Evolutionary conservation across 2,113 vertebrate genomes (phyloP).

Genomic region (Bos javanicus): DNA sequence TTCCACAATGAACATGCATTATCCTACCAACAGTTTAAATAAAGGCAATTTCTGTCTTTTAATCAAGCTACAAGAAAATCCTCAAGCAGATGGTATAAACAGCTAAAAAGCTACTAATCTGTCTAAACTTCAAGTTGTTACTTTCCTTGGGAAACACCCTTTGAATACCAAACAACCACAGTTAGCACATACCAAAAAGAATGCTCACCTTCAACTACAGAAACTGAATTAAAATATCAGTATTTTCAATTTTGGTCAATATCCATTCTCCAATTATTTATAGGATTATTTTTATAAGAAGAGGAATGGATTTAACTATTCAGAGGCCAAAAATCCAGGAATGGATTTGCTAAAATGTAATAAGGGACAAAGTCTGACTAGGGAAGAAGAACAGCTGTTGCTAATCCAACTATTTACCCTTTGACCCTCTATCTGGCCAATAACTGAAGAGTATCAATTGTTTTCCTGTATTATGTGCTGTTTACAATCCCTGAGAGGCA

Average conservation of each 20-base stretch:
- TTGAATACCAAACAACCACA: not conserved
- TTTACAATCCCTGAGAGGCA: constrained; percentile 87
- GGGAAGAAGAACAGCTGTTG: constrained; percentile 84
- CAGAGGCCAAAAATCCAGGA: constrained; percentile 45
- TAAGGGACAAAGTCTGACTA: constrained; percentile 68
- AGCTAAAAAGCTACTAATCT: not conserved
- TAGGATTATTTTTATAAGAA: constrained; percentile 17
- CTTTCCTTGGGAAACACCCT: not conserved
- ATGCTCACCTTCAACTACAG: not conserved
- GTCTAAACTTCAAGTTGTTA: not conserved
- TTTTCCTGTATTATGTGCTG: constrained; percentile 83
- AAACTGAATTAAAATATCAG: constrained; percentile 27
- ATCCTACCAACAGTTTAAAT: constrained; percentile 9
- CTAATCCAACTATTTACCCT: constrained; percentile 85
- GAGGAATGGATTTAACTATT: not conserved
- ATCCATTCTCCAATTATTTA: constrained; percentile 25
- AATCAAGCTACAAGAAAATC: not conserved
- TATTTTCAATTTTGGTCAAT: constrained; percentile 21
- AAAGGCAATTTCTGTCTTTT: constrained; percentile 29
- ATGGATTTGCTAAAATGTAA: constrained; percentile 40
- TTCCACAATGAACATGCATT: constrained; percentile 11
- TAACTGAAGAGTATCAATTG: constrained; percentile 87
- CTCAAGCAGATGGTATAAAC: not conserved
- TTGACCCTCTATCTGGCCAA: constrained; percentile 86
- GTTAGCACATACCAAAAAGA: constrained; percentile 20